Conservation (phyloP, 2,113 vertebrate genomes). For the Bothrops jararaca region DNA sequence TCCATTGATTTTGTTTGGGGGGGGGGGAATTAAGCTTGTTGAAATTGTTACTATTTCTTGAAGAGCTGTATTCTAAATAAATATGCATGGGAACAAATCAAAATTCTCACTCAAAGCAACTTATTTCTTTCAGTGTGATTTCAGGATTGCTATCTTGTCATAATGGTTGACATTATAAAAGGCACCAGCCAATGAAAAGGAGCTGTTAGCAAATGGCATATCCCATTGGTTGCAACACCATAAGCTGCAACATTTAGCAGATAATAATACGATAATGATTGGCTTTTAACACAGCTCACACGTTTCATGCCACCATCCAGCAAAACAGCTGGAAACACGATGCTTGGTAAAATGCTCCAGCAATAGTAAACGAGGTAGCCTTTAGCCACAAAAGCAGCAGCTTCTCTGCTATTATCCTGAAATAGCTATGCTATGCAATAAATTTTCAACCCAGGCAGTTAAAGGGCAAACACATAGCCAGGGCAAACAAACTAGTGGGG, state of each 20-base stretch:
- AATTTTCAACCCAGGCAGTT: background rate
- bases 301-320: background rate
- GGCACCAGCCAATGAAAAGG: background rate
- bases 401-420: constrained; percentile 8
- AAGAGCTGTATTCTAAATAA: background rate
- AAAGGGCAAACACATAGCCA: background rate
- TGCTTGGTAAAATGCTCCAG: background rate
- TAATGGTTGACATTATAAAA: background rate
- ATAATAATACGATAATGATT: background rate
- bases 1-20: background rate
- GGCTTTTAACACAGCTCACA: background rate
- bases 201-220: background rate
- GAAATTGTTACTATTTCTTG: background rate
- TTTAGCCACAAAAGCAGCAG: background rate
- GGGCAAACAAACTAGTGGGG: background rate
- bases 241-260: background rate
- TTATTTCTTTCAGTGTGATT: background rate
- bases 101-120: background rate
- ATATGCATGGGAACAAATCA: background rate
- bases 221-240: background rate
- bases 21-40: background rate
- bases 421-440: constrained; percentile 17
- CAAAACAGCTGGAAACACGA: background rate
- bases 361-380: background rate
- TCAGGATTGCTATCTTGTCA: background rate